phyloP scores from a whole-genome alignment of 1,140 invertebrate genomes.

The Saccostrea glomerata region DNA sequence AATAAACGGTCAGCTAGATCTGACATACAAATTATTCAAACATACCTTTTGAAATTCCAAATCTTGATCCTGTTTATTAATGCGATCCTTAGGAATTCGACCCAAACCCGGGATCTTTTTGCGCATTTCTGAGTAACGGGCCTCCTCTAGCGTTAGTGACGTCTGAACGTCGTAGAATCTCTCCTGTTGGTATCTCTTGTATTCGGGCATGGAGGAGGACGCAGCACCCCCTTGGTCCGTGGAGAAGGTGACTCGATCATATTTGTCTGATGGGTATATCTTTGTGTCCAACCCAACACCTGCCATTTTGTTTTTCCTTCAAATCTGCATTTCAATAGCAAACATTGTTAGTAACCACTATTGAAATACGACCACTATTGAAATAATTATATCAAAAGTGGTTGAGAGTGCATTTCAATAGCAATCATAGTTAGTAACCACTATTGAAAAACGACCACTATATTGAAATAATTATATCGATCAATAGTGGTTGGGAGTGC shows the following conservation, averaged over 20 bases:
- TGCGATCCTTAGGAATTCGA: constrained; percentile 41
- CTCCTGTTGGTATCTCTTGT: not conserved
- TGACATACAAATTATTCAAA: too few relatives aligned
- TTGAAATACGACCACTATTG: too few relatives aligned
- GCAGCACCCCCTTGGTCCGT: not conserved
- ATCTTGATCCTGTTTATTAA: constrained; percentile 37
- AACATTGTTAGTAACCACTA: too few relatives aligned
- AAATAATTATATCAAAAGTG: too few relatives aligned
- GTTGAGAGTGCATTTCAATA: too few relatives aligned
- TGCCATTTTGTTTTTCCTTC: constrained; percentile 43
- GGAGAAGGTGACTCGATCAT: not conserved
- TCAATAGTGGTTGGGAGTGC: too few relatives aligned
- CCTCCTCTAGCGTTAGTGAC: constrained; percentile 59
- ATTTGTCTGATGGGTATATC: constrained; percentile 33
- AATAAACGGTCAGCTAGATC: too few relatives aligned
- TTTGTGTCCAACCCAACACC: constrained; percentile 46
- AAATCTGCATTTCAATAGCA: too few relatives aligned
- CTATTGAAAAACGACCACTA: too few relatives aligned
- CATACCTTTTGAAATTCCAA: constrained; percentile 44
- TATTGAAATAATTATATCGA: too few relatives aligned
- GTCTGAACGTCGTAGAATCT: constrained; percentile 39
- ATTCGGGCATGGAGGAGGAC: not conserved
- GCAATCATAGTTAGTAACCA: too few relatives aligned
- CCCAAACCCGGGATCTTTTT: constrained; percentile 59
- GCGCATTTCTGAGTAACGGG: constrained; percentile 59